phyloP scores from a whole-genome alignment of 2,797 vertebrate species.

The Tapera naevia region DNA sequence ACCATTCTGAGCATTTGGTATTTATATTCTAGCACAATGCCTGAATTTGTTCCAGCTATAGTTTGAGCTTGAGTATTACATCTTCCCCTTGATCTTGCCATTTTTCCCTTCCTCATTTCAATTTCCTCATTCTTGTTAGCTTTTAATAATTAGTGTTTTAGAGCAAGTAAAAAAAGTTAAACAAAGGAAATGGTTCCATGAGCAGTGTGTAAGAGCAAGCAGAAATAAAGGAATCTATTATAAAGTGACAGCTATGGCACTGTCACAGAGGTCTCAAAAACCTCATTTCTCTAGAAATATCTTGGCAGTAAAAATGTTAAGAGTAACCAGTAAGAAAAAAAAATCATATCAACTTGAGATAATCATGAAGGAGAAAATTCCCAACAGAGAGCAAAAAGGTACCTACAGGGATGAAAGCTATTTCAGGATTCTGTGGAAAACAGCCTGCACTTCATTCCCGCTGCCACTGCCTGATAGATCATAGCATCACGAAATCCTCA shows the following conservation, averaged over 20 bases:
- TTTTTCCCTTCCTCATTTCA: not conserved
- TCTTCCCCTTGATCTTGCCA: not conserved
- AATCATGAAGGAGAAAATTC: not conserved
- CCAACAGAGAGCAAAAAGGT: not conserved
- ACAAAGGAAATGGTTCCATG: not conserved
- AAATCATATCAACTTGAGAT: not conserved
- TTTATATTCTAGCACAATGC: not conserved
- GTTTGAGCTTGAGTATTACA: not conserved
- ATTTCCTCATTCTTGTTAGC: not conserved
- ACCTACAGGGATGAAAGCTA: not conserved
- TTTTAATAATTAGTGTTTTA: not conserved
- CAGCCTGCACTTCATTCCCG: not conserved
- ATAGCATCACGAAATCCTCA: not conserved
- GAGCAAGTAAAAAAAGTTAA: not conserved
- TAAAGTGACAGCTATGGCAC: not conserved
- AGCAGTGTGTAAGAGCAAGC: not conserved
- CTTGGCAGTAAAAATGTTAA: not conserved
- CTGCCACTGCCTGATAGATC: not conserved
- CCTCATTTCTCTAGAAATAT: not conserved
- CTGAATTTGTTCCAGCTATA: not conserved
- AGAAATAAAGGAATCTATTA: not conserved
- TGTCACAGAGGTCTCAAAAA: not conserved
- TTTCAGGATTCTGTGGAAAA: not conserved
- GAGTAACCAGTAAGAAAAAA: not conserved
- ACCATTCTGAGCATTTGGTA: not conserved